Conservation (phyloP, 2,113 vertebrate genomes). For the Gallinago undulata region DNA sequence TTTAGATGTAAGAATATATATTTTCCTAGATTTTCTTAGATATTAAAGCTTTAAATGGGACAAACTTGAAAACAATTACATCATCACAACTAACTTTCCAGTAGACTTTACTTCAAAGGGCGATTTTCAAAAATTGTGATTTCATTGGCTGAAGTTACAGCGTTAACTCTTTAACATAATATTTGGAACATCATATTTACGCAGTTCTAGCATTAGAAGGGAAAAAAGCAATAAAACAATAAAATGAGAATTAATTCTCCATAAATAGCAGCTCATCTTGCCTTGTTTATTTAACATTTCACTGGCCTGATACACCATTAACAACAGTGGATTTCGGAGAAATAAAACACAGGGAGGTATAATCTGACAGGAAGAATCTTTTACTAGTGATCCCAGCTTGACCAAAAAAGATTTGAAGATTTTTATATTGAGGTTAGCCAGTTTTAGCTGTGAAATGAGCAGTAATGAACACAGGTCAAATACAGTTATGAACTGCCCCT, state of each 20-base stretch:
- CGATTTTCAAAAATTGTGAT: not conserved
- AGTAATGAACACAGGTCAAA: not conserved
- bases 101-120: not conserved
- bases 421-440: not conserved
- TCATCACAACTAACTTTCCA: not conserved
- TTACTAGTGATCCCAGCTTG: not conserved
- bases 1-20: not conserved
- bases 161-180: accelerated
- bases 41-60: not conserved
- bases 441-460: not conserved
- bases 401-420: not conserved
- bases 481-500: not conserved
- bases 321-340: not conserved
- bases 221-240: not conserved
- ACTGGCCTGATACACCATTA: not conserved
- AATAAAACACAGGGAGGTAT: not conserved
- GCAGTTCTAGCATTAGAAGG: not conserved
- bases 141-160: not conserved
- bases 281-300: not conserved
- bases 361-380: not conserved
- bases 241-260: not conserved
- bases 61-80: not conserved
- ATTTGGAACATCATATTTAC: not conserved
- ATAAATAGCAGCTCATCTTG: not conserved
- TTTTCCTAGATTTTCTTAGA: not conserved